Conservation (phyloP, 2,888 invertebrate species). For the Deilephila porcellus region DNA sequence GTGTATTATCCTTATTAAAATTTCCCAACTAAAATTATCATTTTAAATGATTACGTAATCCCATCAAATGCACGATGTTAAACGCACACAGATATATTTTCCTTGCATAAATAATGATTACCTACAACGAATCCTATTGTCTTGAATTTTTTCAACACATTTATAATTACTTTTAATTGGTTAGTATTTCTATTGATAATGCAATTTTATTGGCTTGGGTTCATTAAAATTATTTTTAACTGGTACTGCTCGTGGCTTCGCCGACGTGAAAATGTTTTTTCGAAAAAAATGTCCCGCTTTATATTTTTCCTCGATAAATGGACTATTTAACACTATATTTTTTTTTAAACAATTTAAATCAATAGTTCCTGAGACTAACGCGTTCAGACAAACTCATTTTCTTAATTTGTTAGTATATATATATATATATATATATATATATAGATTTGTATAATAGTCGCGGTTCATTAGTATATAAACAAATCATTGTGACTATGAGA, state of each 20-base stretch:
- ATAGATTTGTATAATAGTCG: background rate
- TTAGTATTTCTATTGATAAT: conserved; percentile 41
- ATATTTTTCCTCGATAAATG: no score
- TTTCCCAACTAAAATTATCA: background rate
- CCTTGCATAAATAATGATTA: conserved; percentile 11
- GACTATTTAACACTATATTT: no score
- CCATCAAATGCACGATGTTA: conserved; percentile 27
- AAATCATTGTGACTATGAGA: conserved; percentile 6
- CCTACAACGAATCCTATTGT: conserved; percentile 32
- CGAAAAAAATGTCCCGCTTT: no score
- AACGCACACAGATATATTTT: conserved; percentile 16
- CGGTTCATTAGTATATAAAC: background rate
- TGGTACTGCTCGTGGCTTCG: background rate
- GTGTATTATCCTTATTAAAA: background rate
- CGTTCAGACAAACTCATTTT: no score
- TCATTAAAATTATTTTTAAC: conserved; percentile 35
- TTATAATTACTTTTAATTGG: conserved; percentile 42
- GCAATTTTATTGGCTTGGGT: conserved; percentile 30
- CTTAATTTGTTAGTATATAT: no score
- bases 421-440: no score
- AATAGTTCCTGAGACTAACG: no score
- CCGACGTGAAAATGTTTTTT: no score
- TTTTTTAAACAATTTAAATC: no score
- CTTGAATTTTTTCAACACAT: conserved; percentile 44
- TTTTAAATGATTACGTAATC: background rate